phyloP scores from a whole-genome alignment of 1,140 invertebrate species.

The Chionoecetes opilio region DNA sequence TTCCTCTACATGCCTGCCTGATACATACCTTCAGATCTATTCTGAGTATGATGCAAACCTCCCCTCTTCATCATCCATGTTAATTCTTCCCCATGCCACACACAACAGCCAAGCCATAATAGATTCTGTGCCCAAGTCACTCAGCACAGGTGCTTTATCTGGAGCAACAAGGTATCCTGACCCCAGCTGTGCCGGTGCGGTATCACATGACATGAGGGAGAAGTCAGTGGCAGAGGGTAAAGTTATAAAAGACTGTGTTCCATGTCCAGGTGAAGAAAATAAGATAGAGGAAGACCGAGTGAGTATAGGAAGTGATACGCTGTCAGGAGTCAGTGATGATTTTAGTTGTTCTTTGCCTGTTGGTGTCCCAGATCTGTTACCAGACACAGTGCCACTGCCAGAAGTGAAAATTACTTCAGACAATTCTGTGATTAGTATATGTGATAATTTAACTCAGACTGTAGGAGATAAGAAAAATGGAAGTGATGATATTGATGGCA shows the following conservation, averaged over 20 bases:
- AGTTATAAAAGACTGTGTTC: background rate
- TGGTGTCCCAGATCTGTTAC: conserved; percentile 34
- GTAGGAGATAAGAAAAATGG: background rate
- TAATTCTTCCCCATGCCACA: conserved; percentile 33
- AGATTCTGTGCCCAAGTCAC: conserved; percentile 63
- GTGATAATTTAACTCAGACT: background rate
- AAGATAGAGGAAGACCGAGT: conserved; percentile 60
- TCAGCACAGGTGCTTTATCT: conserved; percentile 55
- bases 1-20: conserved; percentile 55
- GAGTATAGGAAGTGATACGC: conserved; percentile 80
- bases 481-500: background rate
- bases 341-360: conserved; percentile 80
- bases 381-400: conserved; percentile 52
- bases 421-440: background rate
- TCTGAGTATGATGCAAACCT: conserved; percentile 68
- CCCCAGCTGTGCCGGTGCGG: background rate
- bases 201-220: background rate
- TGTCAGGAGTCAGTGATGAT: conserved; percentile 80
- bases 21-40: conserved; percentile 65
- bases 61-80: conserved; percentile 62
- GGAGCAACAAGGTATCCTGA: background rate
- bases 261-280: background rate
- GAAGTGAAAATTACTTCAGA: conserved; percentile 51
- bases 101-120: background rate
- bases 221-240: conserved; percentile 34